Evolutionary conservation across 2,888 invertebrate species (phyloP), one percentile per base, ranked within the genome.

Genomic region (Mimachlamys varia): DNA sequence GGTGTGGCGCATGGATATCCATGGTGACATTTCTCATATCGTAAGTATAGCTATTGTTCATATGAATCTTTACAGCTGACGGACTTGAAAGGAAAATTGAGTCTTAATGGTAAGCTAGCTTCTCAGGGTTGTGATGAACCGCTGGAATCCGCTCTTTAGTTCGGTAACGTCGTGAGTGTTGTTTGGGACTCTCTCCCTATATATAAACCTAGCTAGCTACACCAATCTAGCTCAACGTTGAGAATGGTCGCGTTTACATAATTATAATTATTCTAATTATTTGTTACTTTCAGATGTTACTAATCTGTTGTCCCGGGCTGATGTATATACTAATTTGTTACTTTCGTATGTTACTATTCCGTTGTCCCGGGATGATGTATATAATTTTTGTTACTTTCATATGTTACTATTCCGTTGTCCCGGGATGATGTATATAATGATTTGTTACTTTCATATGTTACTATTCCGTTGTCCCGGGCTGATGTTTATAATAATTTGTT

Each of bases 1-100:
- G 96, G 96, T 96, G 96, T 89, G 96, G 96, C 0, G 94, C 94
- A 5, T 96, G 96, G 96, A 93, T 96, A 10, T 93, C 95, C 13
- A 90, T 95, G 92, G 95, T 96, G 3, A 94, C 94, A 38, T 96
- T 95, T 91, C 92, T 94, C 87, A 95, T 96, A 10, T 93, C 95
- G 96, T 96, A 91, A 94, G 94, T 92, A 89, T 12, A 55, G 15
- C 37, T 44, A 50, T 17, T 33, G n/a, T 10, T 15, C 10, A 22
- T 49, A 7, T 33, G 15, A 88, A 22, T 10, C 0, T 62, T 49
- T 27, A 38, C 10, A 0, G 0, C 44, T 4, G 33, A n/a, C 12
- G 44, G 33, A n/a, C 19, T 22, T 27, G n/a, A 49, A 44, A 44
- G 44, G 44, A 44, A 44, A 44, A 55, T 27, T 53, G n/a, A 17